These are phyloP conservation scores for Lacanobia oleracea DNA, from an alignment of 2,888 invertebrate species.

Conservation along the genomic window DNA sequence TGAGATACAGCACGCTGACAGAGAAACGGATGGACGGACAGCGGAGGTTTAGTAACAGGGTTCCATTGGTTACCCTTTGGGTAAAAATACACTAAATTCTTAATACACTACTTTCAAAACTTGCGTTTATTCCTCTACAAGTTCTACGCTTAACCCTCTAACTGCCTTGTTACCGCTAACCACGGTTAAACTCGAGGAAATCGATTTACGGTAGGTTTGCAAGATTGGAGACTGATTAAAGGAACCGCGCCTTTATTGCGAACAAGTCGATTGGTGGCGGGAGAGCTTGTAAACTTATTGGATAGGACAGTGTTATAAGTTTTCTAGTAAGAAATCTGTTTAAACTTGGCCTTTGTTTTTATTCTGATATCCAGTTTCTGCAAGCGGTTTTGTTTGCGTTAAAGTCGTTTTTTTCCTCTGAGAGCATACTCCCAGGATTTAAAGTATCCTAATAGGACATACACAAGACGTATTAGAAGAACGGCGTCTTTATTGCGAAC, in stretches of 20 bases:
- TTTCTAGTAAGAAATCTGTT: conserved; percentile 6
- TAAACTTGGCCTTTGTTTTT: neutral
- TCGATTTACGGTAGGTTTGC: conserved; percentile 65
- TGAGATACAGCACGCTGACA: too few species aligned
- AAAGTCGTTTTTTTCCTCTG: too few species aligned
- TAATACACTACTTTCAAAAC: too few species aligned
- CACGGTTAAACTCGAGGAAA: conserved; percentile 59
- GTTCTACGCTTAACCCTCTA: neutral
- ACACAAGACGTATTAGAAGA: too few species aligned
- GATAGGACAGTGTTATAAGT: conserved; percentile 10
- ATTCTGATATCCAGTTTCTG: too few species aligned
- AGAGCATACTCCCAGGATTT: too few species aligned
- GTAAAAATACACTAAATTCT: too few species aligned
- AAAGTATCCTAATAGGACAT: too few species aligned
- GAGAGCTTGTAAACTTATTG: conserved; percentile 37
- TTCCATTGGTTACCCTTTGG: too few species aligned
- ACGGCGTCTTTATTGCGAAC: conserved; percentile 2
- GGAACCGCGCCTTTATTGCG: conserved; percentile 35
- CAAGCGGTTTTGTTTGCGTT: neutral
- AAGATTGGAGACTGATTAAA: conserved; percentile 65
- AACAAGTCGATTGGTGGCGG: conserved; percentile 43
- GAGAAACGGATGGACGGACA: too few species aligned
- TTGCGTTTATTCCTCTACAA: conserved; percentile 1
- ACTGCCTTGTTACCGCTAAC: conserved; percentile 26
- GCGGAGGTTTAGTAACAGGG: too few species aligned